These are phyloP conservation scores for Danio jaintianensis DNA, from an alignment of 2,797 vertebrate genomes.

Conservation along the genomic window DNA sequence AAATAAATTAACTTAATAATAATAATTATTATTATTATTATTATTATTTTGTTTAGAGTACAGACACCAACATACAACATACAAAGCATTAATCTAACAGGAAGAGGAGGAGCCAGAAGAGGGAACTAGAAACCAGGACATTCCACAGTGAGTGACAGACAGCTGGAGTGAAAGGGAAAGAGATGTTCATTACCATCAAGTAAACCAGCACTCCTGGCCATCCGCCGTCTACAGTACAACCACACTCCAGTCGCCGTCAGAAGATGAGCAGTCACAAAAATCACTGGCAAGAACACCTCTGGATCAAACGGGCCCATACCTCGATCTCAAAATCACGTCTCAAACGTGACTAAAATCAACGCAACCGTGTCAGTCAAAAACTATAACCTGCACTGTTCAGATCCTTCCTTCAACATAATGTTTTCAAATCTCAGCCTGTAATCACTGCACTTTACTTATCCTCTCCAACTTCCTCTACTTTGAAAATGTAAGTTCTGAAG, in stretches of 20 bases:
- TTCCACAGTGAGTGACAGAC: constrained; percentile 5
- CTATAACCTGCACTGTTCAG: background rate
- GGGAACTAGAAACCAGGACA: constrained; percentile 61
- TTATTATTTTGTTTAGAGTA: too few relatives aligned
- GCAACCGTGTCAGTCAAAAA: background rate
- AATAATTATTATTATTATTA: too few relatives aligned
- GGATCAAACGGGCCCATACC: constrained; percentile 73
- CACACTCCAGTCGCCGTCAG: constrained; percentile 77
- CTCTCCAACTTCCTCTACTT: constrained; percentile 60
- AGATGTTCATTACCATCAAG: constrained; percentile 47
- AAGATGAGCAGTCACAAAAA: constrained; percentile 75
- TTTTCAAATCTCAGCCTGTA: background rate
- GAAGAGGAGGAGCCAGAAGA: constrained; percentile 65
- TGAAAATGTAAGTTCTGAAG: constrained; percentile 56
- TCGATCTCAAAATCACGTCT: background rate
- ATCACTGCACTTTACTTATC: background rate
- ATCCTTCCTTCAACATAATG: background rate
- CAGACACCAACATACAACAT: constrained; percentile 5
- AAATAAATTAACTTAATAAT: too few relatives aligned
- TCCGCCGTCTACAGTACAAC: constrained; percentile 69
- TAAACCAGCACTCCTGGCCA: constrained; percentile 60
- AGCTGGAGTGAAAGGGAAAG: background rate
- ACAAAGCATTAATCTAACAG: constrained; percentile 21
- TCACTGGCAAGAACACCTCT: constrained; percentile 66
- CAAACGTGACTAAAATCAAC: background rate